A percentile compares a stretch with the other conserved stretches of the same genome.
Evolutionary conservation across 2,797 vertebrate species (phyloP).

Genomic region (Sparus aurata): DNA sequence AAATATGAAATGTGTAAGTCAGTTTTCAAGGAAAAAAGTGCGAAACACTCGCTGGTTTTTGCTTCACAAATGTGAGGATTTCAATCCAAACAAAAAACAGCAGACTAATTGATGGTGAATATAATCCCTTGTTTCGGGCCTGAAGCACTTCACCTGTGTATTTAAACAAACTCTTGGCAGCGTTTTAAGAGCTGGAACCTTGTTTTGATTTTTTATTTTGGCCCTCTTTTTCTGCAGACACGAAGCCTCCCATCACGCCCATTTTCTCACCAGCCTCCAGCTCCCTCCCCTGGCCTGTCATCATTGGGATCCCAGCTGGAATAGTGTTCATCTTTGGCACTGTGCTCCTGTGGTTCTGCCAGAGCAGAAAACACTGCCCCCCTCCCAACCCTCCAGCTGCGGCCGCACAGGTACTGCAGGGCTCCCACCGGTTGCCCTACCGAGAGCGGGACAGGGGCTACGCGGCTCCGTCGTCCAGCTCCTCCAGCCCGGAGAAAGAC

Average conservation of each 20-base stretch:
- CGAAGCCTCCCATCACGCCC: conserved; percentile 90
- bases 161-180: conserved; percentile 11
- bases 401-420: conserved; percentile 77
- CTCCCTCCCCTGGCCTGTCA: conserved; percentile 97
- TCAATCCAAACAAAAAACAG: neutral
- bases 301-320: conserved; percentile 96
- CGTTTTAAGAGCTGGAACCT: neutral
- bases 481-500: conserved; percentile 90
- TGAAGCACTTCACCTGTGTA: conserved; percentile 11
- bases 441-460: conserved; percentile 79
- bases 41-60: neutral
- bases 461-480: conserved; percentile 58
- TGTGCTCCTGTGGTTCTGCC: conserved; percentile 96
- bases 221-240: conserved; percentile 84
- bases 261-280: conserved; percentile 86
- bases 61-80: neutral
- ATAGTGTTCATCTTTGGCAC: conserved; percentile 97
- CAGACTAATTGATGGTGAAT: neutral
- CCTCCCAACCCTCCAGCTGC: conserved; percentile 67
- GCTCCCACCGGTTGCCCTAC: conserved; percentile 72
- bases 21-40: neutral
- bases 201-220: conserved; percentile 26
- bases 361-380: conserved; percentile 94
- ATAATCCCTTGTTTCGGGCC: neutral
- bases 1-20: neutral